Conservation (phyloP, 2,113 vertebrate species). For the Cyrtonyx montezumae region DNA sequence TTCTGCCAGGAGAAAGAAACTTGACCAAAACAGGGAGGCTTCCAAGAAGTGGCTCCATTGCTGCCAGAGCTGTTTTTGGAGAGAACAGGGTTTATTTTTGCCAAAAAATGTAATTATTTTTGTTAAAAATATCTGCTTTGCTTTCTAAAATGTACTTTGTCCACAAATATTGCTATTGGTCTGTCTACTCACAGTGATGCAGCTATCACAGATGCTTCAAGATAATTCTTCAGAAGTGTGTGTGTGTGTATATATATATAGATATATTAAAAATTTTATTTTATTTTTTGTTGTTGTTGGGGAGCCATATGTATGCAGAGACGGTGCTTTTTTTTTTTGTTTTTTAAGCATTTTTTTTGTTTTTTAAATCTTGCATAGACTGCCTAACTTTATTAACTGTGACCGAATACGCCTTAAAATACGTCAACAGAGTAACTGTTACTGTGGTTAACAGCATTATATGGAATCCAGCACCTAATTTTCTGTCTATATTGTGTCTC, state of each 20-base stretch:
- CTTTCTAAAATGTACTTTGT: not conserved
- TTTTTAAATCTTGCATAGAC: not conserved
- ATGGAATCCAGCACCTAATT: not conserved
- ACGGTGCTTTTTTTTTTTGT: not conserved
- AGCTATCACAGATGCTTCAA: not conserved
- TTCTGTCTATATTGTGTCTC: not conserved
- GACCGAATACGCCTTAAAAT: not conserved
- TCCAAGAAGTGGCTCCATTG: not conserved
- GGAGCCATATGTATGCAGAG: not conserved
- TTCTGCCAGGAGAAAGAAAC: not conserved
- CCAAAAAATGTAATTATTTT: not conserved
- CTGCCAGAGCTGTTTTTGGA: not conserved
- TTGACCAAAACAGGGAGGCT: not conserved
- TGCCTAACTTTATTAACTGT: slow-evolving; percentile 8
- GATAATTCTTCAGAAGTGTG: not conserved
- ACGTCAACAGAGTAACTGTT: not conserved
- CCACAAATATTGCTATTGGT: not conserved
- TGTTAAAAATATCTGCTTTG: not conserved
- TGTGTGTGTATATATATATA: too few relatives aligned
- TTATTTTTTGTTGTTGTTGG: not conserved
- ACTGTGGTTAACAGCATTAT: not conserved
- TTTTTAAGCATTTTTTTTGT: not conserved
- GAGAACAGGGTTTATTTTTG: not conserved
- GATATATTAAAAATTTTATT: too few relatives aligned
- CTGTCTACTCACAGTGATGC: not conserved